Evolutionary conservation across 2,113 vertebrate species (phyloP).

Genomic region (Muntiacus reevesi): DNA sequence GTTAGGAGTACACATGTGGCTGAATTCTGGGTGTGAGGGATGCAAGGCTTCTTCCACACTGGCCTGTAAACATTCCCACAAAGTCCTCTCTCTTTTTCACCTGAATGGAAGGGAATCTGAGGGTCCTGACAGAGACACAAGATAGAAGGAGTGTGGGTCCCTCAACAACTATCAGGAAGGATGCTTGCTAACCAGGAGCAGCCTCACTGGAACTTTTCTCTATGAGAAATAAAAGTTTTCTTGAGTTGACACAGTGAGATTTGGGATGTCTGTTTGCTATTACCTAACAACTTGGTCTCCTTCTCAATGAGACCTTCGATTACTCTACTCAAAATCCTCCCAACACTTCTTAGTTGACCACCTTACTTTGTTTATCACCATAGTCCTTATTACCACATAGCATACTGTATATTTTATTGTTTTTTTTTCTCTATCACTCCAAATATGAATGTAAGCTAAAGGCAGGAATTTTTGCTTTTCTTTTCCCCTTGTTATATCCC

Average conservation of each 20-base stretch:
- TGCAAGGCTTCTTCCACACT: background rate
- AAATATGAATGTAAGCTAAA: background rate
- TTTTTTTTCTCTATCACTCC: background rate
- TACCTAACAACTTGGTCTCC: background rate
- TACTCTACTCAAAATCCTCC: background rate
- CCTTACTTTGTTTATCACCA: background rate
- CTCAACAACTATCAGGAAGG: background rate
- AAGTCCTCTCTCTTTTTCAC: background rate
- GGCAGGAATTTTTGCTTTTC: background rate
- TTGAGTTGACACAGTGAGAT: background rate
- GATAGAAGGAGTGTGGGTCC: background rate
- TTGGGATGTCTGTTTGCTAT: background rate
- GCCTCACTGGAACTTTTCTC: background rate
- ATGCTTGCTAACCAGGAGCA: background rate
- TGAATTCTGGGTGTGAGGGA: background rate
- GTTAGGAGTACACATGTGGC: background rate
- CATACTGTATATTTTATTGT: background rate
- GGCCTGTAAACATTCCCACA: background rate
- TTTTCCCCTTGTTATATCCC: background rate
- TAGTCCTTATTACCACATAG: background rate
- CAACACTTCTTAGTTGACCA: background rate
- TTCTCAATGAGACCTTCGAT: background rate
- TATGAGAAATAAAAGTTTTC: background rate
- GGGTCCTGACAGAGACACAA: background rate
- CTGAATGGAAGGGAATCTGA: background rate